Evolutionary conservation across 2,888 invertebrate genomes (phyloP).

Genomic region (Stenoptilia bipunctidactyla): DNA sequence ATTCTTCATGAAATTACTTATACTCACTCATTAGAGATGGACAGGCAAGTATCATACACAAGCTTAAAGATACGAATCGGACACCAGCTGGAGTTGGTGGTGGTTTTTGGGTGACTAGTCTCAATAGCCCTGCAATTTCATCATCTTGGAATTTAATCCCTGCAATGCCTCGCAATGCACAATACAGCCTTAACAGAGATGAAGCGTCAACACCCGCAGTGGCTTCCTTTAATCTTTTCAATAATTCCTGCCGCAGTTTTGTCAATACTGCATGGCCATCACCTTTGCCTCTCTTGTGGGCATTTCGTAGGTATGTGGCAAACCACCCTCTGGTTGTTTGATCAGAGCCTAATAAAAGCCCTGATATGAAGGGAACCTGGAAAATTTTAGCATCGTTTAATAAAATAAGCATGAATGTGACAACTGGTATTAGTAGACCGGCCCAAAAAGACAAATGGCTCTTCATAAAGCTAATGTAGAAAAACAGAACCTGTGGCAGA

Average conservation of each 20-base stretch:
- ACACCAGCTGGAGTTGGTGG: conserved; percentile 93
- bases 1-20: no score
- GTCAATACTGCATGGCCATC: conserved; percentile 76
- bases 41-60: conserved; percentile 95
- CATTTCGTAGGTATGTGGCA: conserved; percentile 89
- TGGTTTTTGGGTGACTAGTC: conserved; percentile 89
- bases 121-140: conserved; percentile 86
- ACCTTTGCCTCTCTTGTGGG: conserved; percentile 84
- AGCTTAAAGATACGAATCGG: conserved; percentile 90
- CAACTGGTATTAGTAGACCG: no score
- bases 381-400: no score
- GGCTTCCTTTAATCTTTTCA: conserved; percentile 78
- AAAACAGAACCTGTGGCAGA: no score
- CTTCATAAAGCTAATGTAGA: no score
- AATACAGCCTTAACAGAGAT: conserved; percentile 90
- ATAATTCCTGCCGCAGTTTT: conserved; percentile 82
- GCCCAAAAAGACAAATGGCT: no score
- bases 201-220: conserved; percentile 86
- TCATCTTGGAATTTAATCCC: conserved; percentile 94
- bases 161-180: conserved; percentile 92
- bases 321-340: conserved; percentile 93
- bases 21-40: conserved; percentile 82
- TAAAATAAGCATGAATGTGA: no score
- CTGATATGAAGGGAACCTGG: conserved; percentile 87
- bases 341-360: conserved; percentile 90